A percentile compares a stretch with the other conserved stretches of the same genome.
These are phyloP conservation scores for Rhodinocichla rosea DNA, from an alignment of 2,113 vertebrate genomes.

Conservation along the genomic window DNA sequence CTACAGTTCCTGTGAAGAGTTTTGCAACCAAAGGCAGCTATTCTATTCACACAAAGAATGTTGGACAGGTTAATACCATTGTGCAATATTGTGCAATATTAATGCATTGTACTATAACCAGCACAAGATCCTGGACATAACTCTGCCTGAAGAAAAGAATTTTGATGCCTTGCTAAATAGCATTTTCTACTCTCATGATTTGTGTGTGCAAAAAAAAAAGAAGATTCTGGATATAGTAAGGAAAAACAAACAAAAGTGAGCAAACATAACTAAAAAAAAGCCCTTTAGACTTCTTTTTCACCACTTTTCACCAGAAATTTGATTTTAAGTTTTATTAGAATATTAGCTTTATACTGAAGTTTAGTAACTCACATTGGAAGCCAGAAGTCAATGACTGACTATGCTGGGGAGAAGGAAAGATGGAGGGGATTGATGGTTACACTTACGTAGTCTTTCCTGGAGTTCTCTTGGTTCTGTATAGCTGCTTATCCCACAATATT, in stretches of 20 bases:
- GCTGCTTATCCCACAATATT: not conserved
- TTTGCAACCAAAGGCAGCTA: not conserved
- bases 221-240: not conserved
- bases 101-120: not conserved
- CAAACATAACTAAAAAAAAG: not conserved
- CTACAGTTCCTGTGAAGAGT: not conserved
- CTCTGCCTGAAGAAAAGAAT: not conserved
- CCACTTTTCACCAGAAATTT: not conserved
- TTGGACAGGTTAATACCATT: not conserved
- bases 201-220: not conserved
- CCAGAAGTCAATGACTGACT: not conserved
- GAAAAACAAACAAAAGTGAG: not conserved
- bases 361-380: not conserved
- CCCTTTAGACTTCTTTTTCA: not conserved
- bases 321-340: not conserved
- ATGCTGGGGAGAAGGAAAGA: not conserved
- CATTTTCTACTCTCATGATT: not conserved
- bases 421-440: not conserved
- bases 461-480: not conserved
- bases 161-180: not conserved
- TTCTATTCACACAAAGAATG: not conserved
- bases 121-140: not conserved
- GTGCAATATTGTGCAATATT: not conserved
- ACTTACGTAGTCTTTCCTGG: not conserved
- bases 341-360: not conserved